These are phyloP conservation scores for Crenichthys baileyi DNA, from an alignment of 2,797 vertebrate genomes.

Conservation along the genomic window DNA sequence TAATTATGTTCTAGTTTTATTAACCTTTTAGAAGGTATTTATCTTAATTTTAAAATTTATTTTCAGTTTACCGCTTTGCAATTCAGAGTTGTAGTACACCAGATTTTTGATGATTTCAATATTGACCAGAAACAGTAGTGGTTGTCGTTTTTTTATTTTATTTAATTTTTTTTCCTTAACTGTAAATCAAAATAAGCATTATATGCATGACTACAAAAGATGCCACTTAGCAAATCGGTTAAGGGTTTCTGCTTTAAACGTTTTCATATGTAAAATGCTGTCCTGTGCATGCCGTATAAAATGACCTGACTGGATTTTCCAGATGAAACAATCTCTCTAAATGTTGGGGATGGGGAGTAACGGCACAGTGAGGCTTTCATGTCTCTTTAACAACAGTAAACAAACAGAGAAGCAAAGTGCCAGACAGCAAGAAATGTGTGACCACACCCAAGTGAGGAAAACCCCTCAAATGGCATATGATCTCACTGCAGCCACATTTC, in stretches of 20 bases:
- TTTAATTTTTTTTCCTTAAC: neutral
- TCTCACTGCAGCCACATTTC: constrained; percentile 73
- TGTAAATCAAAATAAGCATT: neutral
- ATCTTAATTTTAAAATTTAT: neutral
- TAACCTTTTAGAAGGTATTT: neutral
- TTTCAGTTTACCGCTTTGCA: neutral
- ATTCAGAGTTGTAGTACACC: neutral
- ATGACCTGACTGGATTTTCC: too few relatives aligned
- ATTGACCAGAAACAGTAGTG: neutral
- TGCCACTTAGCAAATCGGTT: neutral
- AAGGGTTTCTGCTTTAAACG: neutral
- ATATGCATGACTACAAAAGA: neutral
- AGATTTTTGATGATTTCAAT: neutral
- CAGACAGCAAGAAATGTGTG: constrained; percentile 22
- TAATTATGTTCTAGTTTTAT: neutral
- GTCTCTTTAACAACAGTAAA: constrained; percentile 30
- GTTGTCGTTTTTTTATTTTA: too few relatives aligned
- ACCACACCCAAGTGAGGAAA: constrained; percentile 79
- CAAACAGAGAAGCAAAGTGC: constrained; percentile 25
- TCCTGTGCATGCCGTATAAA: neutral
- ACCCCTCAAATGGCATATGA: constrained; percentile 74
- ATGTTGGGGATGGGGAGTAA: neutral
- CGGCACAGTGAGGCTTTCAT: neutral
- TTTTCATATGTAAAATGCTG: neutral
- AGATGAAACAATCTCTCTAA: neutral